Evolutionary conservation across 2,113 vertebrate genomes (phyloP).

Genomic region (Progne subis): DNA sequence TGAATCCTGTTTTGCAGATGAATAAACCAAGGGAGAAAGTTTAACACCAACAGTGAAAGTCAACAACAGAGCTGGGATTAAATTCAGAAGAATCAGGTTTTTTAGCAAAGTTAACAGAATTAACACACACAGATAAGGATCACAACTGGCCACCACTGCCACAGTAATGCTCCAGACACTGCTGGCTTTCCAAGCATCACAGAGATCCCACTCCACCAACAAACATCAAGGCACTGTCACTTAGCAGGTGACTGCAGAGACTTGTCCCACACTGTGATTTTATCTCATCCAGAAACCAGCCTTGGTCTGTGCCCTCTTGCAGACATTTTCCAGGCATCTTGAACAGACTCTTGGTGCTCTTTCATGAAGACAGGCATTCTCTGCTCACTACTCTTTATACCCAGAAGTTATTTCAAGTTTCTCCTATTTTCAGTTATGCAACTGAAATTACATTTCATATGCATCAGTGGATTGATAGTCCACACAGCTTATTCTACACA

Average conservation of each 20-base stretch:
- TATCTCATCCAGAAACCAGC: not conserved
- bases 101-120: constrained; percentile 2
- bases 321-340: not conserved
- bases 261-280: not conserved
- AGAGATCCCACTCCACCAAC: not conserved
- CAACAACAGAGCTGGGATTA: not conserved
- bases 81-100: not conserved
- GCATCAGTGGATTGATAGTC: not conserved
- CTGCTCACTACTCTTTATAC: not conserved
- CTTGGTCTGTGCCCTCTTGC: not conserved
- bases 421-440: not conserved
- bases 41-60: not conserved
- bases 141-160: not conserved
- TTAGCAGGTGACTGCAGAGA: not conserved
- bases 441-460: not conserved
- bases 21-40: not conserved
- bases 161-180: not conserved
- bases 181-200: not conserved
- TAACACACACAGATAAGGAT: not conserved
- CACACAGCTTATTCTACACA: not conserved
- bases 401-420: not conserved
- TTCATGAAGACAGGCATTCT: not conserved
- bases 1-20: constrained; percentile 34
- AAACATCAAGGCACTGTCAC: not conserved
- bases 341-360: not conserved